Conservation (phyloP, 2,113 vertebrate genomes). For the western clawed frog (Xenopus tropicalis) region UCB_Xtro_10.0 CM004446.2:144019001-144019500, state of each 20-base stretch:
- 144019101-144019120: conserved; percentile 66
- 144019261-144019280: conserved; percentile 47
- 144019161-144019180: conserved; percentile 80
- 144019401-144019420: conserved; percentile 69
- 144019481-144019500: conserved; percentile 82
- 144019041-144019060: conserved; percentile 86
- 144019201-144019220: conserved; percentile 55
- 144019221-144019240: conserved; percentile 46
- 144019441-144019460: conserved; percentile 63
- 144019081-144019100: conserved; percentile 84
- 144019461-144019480: conserved; percentile 69
- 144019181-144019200: conserved; percentile 84
- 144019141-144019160: conserved; percentile 69
- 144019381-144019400: conserved; percentile 75
- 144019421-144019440: conserved; percentile 69
- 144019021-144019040: conserved; percentile 81
- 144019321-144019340: conserved; percentile 58
- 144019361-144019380: conserved; percentile 63
- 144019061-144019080: conserved; percentile 84
- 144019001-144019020: conserved; percentile 68
- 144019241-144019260: conserved; percentile 45
- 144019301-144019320: conserved; percentile 48
- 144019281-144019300: conserved; percentile 45
- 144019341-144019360: conserved; percentile 74
- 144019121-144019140: conserved; percentile 65